Conservation (phyloP, 2,113 vertebrate genomes). For the Lycocorax pyrrhopterus region DNA sequence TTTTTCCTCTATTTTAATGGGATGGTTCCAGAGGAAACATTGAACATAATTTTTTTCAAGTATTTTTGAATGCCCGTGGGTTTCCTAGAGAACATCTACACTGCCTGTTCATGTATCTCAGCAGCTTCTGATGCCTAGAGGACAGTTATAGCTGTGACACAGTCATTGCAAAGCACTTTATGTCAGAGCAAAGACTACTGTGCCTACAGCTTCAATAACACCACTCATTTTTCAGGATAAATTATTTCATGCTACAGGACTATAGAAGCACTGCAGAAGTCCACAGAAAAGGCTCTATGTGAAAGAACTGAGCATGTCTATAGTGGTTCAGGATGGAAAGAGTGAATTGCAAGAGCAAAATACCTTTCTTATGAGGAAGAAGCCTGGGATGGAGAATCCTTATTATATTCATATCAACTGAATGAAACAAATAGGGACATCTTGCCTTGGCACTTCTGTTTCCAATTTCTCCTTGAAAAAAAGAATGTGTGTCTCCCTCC, state of each 20-base stretch:
- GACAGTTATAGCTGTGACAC: neutral
- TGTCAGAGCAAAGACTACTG: neutral
- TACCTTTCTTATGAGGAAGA: neutral
- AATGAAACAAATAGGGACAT: neutral
- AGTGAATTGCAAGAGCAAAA: neutral
- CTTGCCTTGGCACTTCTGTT: neutral
- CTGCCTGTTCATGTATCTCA: neutral
- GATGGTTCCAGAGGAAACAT: neutral
- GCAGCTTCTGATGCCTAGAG: neutral
- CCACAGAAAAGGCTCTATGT: neutral
- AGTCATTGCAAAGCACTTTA: neutral
- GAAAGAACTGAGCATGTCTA: neutral
- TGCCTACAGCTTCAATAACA: neutral
- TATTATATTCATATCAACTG: neutral
- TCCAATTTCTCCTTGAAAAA: neutral
- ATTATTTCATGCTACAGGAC: neutral
- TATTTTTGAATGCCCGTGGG: neutral
- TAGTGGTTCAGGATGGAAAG: neutral
- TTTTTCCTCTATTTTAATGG: neutral
- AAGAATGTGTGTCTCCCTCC: neutral
- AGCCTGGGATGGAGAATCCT: neutral
- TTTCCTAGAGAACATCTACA: neutral
- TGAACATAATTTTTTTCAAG: neutral
- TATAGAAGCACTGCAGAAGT: neutral
- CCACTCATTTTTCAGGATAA: neutral